Evolutionary conservation across 64 coral and sea anemone species (phyloP).

Genomic region (Montipora cactus): DNA sequence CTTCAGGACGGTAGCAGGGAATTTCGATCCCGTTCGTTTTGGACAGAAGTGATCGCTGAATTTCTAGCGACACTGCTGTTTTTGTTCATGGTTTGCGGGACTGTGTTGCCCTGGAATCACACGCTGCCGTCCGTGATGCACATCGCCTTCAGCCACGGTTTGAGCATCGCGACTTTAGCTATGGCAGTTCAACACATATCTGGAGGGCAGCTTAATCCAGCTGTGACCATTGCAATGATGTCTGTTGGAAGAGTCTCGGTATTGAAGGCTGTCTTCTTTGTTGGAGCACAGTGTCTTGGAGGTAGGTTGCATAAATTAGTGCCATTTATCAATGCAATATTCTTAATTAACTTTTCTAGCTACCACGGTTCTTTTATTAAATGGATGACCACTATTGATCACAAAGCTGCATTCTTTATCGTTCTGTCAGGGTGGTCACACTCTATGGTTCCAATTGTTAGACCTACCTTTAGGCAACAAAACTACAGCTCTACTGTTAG

Average conservation of each 20-base stretch:
- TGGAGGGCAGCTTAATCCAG: slow-evolving; percentile 85
- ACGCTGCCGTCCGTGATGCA: slow-evolving; percentile 41
- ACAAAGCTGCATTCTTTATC: too few relatives aligned
- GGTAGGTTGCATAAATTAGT: slow-evolving; percentile 26
- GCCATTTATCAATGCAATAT: not conserved
- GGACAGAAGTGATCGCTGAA: slow-evolving; percentile 51
- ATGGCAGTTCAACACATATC: slow-evolving; percentile 46
- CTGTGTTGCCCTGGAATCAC: slow-evolving; percentile 35
- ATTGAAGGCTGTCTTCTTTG: slow-evolving; percentile 52
- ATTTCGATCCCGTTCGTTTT: slow-evolving; percentile 29
- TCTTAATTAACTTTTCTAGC: too few relatives aligned
- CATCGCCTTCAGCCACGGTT: slow-evolving; percentile 60
- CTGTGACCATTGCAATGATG: slow-evolving; percentile 62
- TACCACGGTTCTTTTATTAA: too few relatives aligned
- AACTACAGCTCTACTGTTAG: too few relatives aligned
- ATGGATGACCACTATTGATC: too few relatives aligned
- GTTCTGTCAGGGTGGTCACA: too few relatives aligned
- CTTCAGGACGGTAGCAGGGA: slow-evolving; percentile 3
- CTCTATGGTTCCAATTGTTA: too few relatives aligned
- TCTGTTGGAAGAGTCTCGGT: slow-evolving; percentile 54
- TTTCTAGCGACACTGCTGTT: slow-evolving; percentile 42
- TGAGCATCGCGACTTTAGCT: slow-evolving; percentile 44
- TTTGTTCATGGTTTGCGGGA: slow-evolving; percentile 59
- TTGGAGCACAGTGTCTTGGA: slow-evolving; percentile 57
- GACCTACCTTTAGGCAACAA: too few relatives aligned